A percentile compares a stretch with the other conserved stretches of the same genome.
Evolutionary conservation across 2,797 vertebrate species (phyloP).

Genomic region (Sebastes kiyomatsui): DNA sequence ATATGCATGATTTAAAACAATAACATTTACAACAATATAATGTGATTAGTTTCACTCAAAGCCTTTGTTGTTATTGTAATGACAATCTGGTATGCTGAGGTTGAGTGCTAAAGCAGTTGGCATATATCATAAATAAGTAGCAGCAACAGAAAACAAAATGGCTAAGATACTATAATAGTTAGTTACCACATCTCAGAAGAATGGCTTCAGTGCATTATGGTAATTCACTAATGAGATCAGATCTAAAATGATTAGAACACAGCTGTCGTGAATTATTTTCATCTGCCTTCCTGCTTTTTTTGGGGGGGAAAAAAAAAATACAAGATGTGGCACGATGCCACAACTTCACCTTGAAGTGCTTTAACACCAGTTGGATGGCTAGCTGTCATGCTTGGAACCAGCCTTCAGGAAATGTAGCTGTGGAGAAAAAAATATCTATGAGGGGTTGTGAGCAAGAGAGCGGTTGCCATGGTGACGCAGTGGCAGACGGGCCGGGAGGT

Average conservation of each 20-base stretch:
- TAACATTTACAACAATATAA: constrained; percentile 33
- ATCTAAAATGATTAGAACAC: constrained; percentile 48
- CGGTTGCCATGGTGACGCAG: constrained; percentile 76
- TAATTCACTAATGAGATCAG: constrained; percentile 69
- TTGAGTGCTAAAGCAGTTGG: constrained; percentile 45
- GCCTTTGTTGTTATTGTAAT: constrained; percentile 63
- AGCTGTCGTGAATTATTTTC: constrained; percentile 49
- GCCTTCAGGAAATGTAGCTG: constrained; percentile 53
- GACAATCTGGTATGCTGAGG: constrained; percentile 56
- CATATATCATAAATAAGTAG: constrained; percentile 68
- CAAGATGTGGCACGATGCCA: constrained; percentile 17
- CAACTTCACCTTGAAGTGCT: constrained; percentile 38
- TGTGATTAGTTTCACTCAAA: constrained; percentile 68
- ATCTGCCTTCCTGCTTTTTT: neutral
- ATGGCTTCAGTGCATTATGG: constrained; percentile 55
- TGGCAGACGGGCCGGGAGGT: constrained; percentile 55
- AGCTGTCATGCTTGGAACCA: constrained; percentile 53
- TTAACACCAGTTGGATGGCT: constrained; percentile 41
- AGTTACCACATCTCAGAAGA: constrained; percentile 48
- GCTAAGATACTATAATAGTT: constrained; percentile 40
- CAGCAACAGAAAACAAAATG: constrained; percentile 54
- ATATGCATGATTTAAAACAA: constrained; percentile 39
- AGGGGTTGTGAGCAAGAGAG: constrained; percentile 53
- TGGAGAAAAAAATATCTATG: constrained; percentile 25
- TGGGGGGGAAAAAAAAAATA: neutral